phyloP scores from a whole-genome alignment of 64 coral and sea anemone species.

The Montipora efflorescens region DNA sequence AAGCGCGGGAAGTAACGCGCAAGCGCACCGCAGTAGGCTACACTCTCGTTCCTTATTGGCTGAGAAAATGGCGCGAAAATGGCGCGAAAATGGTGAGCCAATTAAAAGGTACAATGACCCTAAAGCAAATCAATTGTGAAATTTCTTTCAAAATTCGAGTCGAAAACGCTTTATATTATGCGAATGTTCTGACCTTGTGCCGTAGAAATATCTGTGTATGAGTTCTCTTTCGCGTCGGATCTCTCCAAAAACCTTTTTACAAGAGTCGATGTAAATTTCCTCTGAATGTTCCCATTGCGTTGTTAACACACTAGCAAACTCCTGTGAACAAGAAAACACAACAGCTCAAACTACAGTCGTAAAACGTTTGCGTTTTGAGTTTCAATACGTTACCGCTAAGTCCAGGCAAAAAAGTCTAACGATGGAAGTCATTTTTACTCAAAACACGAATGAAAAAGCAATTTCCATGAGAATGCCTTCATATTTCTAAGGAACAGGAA shows the following conservation, averaged over 20 bases:
- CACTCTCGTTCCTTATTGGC: neutral
- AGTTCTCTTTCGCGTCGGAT: slow-evolving; percentile 94
- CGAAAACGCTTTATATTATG: too few relatives aligned
- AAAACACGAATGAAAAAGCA: too few relatives aligned
- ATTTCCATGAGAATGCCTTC: too few relatives aligned
- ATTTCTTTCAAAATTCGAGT: too few relatives aligned
- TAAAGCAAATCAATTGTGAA: neutral
- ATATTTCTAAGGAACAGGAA: too few relatives aligned
- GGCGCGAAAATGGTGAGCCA: neutral
- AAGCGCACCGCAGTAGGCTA: neutral
- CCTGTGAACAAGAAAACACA: slow-evolving; percentile 13
- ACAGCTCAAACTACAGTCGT: neutral
- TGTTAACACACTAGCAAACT: slow-evolving; percentile 79
- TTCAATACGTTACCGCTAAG: too few relatives aligned
- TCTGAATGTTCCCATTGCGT: slow-evolving; percentile 89
- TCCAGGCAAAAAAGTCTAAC: too few relatives aligned
- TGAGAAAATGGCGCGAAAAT: neutral
- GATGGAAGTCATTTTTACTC: too few relatives aligned
- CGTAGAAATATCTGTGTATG: slow-evolving; percentile 98
- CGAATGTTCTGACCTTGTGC: slow-evolving; percentile 68
- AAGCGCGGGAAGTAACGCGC: neutral
- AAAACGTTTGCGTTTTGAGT: too few relatives aligned
- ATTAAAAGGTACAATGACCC: neutral
- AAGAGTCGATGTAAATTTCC: slow-evolving; percentile 79
- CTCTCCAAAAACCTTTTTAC: slow-evolving; percentile 93